Evolutionary conservation across 1,140 invertebrate species (phyloP), one percentile per base, ranked within the genome.

Genomic region (Solen grandis): DNA sequence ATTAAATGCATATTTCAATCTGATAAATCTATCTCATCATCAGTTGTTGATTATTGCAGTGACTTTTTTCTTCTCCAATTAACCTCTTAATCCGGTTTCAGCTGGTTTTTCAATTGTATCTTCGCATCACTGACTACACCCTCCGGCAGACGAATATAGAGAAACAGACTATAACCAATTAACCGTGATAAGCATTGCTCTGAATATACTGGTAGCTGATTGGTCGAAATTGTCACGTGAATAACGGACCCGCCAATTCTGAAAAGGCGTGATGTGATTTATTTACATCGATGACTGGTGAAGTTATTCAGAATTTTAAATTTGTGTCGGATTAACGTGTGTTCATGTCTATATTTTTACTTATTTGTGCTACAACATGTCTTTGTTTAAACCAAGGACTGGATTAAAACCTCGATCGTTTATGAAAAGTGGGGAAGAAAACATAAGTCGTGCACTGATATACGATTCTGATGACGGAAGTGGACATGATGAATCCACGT

Each of bases 191-290:
- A 68, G 54, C 52, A 59, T 72, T 72, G 52, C 46, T 80, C 60
- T 50, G 46, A 60, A 69, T 50, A 68, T 41, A 46, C 16, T 35
- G 14, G 31, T 86, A n/a, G n/a, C 36, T 84, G 46, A 88, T 88
- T 88, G 86, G 86, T 41, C 60, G 33, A 70, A 52, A 27, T 16
- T 0, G 36, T 85, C 86, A 87, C 75, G 80, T 86, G 86, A 70
- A 82, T 82, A 85, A 85, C 86, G 84, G 85, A 85, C 83, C 85
- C 86, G 86, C 86, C 84, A 88, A 85, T 78, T 88, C 75, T 81
- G 54, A 84, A 88, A 70, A n/a, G 66, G 79, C 54, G 74, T 62
- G 50, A 57, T 62, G 63, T 46, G 59, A 65, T 50, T n/a, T 66
- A 74, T 54, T 68, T 73, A 46, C 52, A 22, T 41, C 54, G 29